A percentile compares a stretch with the other conserved stretches of the same genome.
phyloP scores from a whole-genome alignment of 2,888 invertebrate genomes.

The Meandrusa payeni region DNA sequence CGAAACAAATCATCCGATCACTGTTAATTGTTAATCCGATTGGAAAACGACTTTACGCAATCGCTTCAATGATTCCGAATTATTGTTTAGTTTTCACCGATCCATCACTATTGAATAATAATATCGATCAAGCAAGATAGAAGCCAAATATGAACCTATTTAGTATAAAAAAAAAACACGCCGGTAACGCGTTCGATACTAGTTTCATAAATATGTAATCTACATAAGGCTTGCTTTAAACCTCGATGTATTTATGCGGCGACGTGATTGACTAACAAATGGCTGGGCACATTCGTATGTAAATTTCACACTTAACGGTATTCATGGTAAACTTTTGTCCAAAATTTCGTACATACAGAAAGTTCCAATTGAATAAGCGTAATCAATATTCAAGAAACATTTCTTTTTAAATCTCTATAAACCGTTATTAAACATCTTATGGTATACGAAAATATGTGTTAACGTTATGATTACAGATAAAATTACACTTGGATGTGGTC shows the following conservation, averaged over 20 bases:
- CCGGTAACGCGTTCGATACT: too few relatives aligned
- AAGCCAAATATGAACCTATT: too few relatives aligned
- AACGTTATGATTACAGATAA: background rate
- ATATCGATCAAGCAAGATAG: too few relatives aligned
- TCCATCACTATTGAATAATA: constrained; percentile 1
- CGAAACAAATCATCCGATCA: constrained; percentile 3
- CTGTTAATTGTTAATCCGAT: background rate
- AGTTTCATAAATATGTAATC: constrained; percentile 1
- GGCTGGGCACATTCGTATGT: constrained; percentile 13
- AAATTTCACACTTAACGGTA: constrained; percentile 18
- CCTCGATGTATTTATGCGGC: background rate
- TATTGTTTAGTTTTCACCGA: background rate
- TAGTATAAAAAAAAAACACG: too few relatives aligned
- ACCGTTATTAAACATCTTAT: background rate
- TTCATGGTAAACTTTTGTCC: constrained; percentile 6
- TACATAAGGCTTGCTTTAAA: constrained; percentile 1
- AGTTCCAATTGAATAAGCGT: background rate
- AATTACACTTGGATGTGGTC: too few relatives aligned
- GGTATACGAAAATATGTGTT: background rate
- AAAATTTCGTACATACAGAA: constrained; percentile 3
- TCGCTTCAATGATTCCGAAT: background rate
- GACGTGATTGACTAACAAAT: constrained; percentile 9
- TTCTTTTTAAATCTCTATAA: background rate
- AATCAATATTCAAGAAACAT: constrained; percentile 3
- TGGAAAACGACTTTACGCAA: constrained; percentile 1